Evolutionary conservation across 2,797 vertebrate genomes (phyloP).

Genomic region (Melanogrammus aeglefinus): DNA sequence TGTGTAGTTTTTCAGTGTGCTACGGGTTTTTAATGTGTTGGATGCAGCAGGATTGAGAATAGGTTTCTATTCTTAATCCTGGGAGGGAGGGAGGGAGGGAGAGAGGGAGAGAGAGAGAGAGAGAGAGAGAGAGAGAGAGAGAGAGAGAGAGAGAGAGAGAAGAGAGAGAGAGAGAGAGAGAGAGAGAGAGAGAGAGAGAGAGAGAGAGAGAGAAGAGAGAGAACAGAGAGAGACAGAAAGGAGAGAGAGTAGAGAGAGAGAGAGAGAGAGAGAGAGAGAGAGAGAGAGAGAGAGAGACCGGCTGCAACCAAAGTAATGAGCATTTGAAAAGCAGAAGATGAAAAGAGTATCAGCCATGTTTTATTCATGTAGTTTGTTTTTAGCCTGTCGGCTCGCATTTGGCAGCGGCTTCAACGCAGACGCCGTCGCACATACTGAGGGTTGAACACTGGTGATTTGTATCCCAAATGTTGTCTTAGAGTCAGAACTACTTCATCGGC

Average conservation of each 20-base stretch:
- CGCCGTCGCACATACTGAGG: constrained; percentile 17
- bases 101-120: not conserved
- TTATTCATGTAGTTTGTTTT: constrained; percentile 72
- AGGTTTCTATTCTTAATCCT: not conserved
- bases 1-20: not conserved
- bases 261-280: not conserved
- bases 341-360: constrained; percentile 62
- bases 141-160: constrained; percentile 20
- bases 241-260: not conserved
- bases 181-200: constrained; percentile 35
- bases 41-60: not conserved
- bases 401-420: constrained; percentile 33
- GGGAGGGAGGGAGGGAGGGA: not conserved
- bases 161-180: constrained; percentile 21
- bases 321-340: constrained; percentile 66
- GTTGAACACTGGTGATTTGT: constrained; percentile 6
- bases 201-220: constrained; percentile 11
- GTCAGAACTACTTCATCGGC: not conserved
- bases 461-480: not conserved
- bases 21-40: not conserved
- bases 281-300: constrained; percentile 27
- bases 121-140: not conserved
- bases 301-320: constrained; percentile 61
- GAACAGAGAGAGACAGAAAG: constrained; percentile 19
- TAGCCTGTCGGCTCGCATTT: constrained; percentile 56